Evolutionary conservation across 2,113 vertebrate species (phyloP).

Genomic region (Dryoscopus gambensis): DNA sequence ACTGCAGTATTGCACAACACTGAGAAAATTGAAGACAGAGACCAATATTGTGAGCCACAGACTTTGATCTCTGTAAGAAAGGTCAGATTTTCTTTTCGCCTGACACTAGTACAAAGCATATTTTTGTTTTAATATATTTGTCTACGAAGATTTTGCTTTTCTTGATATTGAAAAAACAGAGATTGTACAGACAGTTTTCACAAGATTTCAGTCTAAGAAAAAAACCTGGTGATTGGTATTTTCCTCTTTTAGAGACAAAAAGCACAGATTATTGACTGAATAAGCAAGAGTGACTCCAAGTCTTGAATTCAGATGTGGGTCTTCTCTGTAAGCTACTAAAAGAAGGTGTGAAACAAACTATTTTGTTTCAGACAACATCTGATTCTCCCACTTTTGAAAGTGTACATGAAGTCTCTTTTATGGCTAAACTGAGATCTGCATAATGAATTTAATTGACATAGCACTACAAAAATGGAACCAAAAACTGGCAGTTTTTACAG

Average conservation of each 20-base stretch:
- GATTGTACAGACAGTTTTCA: not conserved
- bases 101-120: not conserved
- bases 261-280: not conserved
- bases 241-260: not conserved
- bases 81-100: not conserved
- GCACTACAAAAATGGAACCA: not conserved
- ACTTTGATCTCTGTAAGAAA: not conserved
- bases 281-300: not conserved
- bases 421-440: not conserved
- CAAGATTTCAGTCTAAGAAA: not conserved
- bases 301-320: not conserved
- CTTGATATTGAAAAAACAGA: not conserved
- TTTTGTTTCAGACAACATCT: no score
- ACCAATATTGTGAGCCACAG: not conserved
- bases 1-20: not conserved
- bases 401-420: not conserved
- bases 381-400: not conserved
- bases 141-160: not conserved
- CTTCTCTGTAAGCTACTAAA: not conserved
- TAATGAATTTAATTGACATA: not conserved
- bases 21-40: slow-evolving; percentile 27
- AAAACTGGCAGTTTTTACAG: not conserved
- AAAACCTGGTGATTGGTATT: not conserved
- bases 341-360: not conserved
- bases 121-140: not conserved